Evolutionary conservation across 1,140 invertebrate species (phyloP).

Genomic region (Venustaconcha ellipsiformis): DNA sequence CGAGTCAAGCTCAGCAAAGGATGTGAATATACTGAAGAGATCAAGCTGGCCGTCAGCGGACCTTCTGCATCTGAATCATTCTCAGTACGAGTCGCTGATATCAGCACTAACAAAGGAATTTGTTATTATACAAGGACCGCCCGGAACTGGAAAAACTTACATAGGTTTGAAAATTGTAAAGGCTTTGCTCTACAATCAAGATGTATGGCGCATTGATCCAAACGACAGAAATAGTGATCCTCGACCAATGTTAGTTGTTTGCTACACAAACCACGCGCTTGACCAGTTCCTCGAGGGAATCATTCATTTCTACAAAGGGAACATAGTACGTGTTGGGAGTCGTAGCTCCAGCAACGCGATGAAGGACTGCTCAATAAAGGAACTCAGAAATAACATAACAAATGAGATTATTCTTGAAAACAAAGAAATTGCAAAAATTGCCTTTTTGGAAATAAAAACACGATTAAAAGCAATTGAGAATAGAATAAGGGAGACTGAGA

Average conservation of each 20-base stretch:
- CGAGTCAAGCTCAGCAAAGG: conserved; percentile 24
- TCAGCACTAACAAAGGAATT: conserved; percentile 69
- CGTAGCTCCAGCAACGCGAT: conserved; percentile 73
- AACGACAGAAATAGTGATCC: conserved; percentile 57
- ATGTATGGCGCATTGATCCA: conserved; percentile 34
- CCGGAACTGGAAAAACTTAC: conserved; percentile 59
- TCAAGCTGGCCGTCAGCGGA: conserved; percentile 50
- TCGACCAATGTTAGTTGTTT: conserved; percentile 80
- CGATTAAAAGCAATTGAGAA: conserved; percentile 28
- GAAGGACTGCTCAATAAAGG: conserved; percentile 36
- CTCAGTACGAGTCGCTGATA: conserved; percentile 69
- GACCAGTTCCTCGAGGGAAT: conserved; percentile 87
- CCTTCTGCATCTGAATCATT: conserved; percentile 63
- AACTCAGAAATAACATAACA: conserved; percentile 24
- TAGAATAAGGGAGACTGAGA: conserved; percentile 40
- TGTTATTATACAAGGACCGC: conserved; percentile 78
- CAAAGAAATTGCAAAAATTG: conserved; percentile 24
- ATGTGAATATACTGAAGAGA: conserved; percentile 24
- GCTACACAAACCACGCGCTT: conserved; percentile 89
- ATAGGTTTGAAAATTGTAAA: conserved; percentile 63
- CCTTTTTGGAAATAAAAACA: no score
- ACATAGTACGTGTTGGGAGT: conserved; percentile 80
- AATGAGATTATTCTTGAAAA: background rate
- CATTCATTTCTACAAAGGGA: conserved; percentile 30
- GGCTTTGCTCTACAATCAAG: conserved; percentile 54